phyloP scores from a whole-genome alignment of 1,140 invertebrate genomes.

The Ectropis grisescens region DNA sequence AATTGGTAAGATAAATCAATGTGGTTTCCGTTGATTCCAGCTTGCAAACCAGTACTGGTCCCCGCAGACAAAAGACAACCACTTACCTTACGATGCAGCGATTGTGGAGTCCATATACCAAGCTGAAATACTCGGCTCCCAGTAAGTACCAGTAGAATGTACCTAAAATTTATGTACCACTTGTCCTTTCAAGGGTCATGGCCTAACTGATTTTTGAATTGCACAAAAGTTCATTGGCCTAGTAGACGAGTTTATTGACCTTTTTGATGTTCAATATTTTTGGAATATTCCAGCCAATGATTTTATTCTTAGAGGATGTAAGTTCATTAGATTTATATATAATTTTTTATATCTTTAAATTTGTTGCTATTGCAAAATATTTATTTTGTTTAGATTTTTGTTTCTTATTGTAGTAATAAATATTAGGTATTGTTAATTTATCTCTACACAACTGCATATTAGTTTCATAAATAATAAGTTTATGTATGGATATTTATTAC shows the following conservation, averaged over 20 bases:
- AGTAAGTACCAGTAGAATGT: constrained; percentile 55
- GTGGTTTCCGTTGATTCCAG: constrained; percentile 71
- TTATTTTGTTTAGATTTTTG: constrained; percentile 1
- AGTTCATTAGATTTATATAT: too few species aligned
- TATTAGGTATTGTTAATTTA: too few species aligned
- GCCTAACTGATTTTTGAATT: constrained; percentile 49
- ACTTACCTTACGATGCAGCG: constrained; percentile 78
- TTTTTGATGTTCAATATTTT: constrained; percentile 33
- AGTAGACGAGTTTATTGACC: constrained; percentile 49
- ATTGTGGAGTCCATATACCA: constrained; percentile 87
- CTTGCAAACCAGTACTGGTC: constrained; percentile 92
- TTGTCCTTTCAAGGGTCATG: constrained; percentile 22
- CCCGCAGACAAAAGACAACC: constrained; percentile 78
- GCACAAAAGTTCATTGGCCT: constrained; percentile 41
- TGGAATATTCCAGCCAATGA: constrained; percentile 23
- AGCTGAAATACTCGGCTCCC: constrained; percentile 82
- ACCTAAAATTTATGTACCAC: constrained; percentile 11
- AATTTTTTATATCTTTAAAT: too few species aligned
- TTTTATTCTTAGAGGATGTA: not conserved
- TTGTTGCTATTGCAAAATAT: not conserved
- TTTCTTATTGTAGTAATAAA: too few species aligned
- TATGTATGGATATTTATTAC: too few species aligned
- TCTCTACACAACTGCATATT: too few species aligned
- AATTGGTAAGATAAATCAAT: constrained; percentile 44
- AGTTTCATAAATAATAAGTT: too few species aligned